Evolutionary conservation across 2,797 vertebrate species (phyloP), one percentile per base, ranked within the genome.

Genomic region (Gambelia wislizenii): DNA sequence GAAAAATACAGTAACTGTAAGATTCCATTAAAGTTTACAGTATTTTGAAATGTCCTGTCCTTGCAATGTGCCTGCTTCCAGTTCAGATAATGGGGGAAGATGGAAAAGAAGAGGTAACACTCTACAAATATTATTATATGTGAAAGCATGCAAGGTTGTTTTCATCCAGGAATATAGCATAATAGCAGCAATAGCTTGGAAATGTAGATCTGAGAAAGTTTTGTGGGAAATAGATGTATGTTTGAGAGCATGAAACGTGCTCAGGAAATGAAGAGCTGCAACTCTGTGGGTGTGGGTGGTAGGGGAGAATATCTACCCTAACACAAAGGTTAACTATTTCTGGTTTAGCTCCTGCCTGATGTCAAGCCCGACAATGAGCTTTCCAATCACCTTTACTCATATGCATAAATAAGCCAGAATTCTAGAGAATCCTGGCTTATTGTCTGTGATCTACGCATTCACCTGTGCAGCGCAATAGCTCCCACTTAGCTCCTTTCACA

Each of bases 1-100:
- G 85, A 56, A 94, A 30, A n/a, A 90, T 84, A 89, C 0, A 91
- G 22, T 4, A 42, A 25, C 39, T 22, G 22, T 76, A 27, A 27
- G 42, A 44, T 22, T 22, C 22, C 13, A 47, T 47, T 44, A 76
- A 47, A 13, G 27, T 12, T 14, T 47, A 30, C 16, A 13, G 33
- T 75, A 4, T 64, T 76, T 52, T 42, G 59, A 64, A 64, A 18
- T 14, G 27, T 0, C 10, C 25, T 59, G 33, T 27, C 9, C 56
- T 14, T 59, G 27, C 6, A 13, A 30, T 3, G 30, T 52, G 39
- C 81, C 72, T 81, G 78, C 76, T 84, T 64, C 4, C 12, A 56
- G 4, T 75, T n/a, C 12, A 67, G 64, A 85, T 39, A 47, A 56
- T 2, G 22, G 3, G 52, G 36, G 27, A 13, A 79, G 9, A 14